A percentile compares a stretch with the other conserved stretches of the same genome.
Conservation (phyloP, 2,797 vertebrate genomes). For the Chelonia mydas region DNA sequence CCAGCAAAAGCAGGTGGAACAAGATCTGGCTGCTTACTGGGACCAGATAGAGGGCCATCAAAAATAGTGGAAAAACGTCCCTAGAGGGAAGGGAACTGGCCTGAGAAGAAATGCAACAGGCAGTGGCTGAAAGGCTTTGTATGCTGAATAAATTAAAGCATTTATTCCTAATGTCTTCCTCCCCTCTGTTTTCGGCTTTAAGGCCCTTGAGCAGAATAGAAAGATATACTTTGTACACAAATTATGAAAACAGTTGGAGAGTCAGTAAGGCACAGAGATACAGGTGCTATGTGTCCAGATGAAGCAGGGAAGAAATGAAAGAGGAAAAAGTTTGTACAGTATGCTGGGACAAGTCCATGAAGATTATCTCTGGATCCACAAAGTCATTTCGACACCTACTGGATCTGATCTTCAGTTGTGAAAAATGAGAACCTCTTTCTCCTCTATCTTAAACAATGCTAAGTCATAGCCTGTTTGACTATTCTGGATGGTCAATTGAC, state of each 20-base stretch:
- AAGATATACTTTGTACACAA: neutral
- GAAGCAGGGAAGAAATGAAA: conserved; percentile 19
- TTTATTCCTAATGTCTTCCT: conserved; percentile 40
- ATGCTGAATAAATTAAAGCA: conserved; percentile 46
- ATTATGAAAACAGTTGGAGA: conserved; percentile 70
- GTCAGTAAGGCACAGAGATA: conserved; percentile 58
- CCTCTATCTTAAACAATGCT: neutral
- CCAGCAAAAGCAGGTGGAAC: conserved; percentile 62
- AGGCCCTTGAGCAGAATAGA: conserved; percentile 40
- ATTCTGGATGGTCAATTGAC: neutral
- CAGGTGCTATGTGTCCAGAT: conserved; percentile 69
- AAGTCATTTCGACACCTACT: neutral
- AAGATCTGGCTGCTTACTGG: conserved; percentile 58
- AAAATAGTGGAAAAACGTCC: conserved; percentile 47
- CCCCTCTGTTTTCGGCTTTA: conserved; percentile 45
- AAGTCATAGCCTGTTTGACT: neutral
- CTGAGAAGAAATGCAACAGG: conserved; percentile 30
- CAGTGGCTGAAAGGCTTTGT: conserved; percentile 37
- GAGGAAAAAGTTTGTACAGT: neutral
- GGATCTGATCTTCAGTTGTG: neutral
- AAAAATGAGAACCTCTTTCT: neutral
- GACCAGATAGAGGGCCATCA: conserved; percentile 61
- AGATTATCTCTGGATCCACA: conserved; percentile 1
- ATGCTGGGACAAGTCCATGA: conserved; percentile 36
- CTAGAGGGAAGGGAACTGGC: conserved; percentile 38